Percentiles rank a stretch among this genome's conserved stretches.
phyloP scores from a whole-genome alignment of 2,888 invertebrate species.

The Octodonta nipae region DNA sequence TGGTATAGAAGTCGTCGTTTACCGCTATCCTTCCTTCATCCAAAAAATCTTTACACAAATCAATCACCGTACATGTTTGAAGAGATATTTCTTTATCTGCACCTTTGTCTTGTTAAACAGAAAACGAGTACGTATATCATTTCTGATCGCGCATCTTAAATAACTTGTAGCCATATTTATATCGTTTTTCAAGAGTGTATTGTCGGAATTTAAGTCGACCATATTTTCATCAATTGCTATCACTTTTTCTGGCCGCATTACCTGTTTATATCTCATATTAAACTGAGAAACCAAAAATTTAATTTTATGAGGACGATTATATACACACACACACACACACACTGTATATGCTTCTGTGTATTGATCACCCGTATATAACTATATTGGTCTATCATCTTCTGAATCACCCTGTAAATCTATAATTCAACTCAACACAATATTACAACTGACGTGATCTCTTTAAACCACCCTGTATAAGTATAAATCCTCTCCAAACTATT shows the following conservation, averaged over 20 bases:
- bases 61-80: not conserved
- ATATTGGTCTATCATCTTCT: no score
- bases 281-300: no score
- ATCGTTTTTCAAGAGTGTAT: not conserved
- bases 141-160: not conserved
- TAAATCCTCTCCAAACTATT: no score
- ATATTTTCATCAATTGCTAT: not conserved
- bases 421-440: no score
- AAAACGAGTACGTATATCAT: not conserved
- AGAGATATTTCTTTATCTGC: not conserved
- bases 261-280: no score
- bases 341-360: no score
- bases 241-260: not conserved
- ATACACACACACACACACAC: no score
- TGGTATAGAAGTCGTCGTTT: conserved; percentile 8
- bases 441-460: no score
- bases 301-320: no score
- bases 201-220: not conserved
- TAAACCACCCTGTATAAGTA: no score
- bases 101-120: not conserved
- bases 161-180: not conserved
- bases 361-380: no score
- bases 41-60: not conserved
- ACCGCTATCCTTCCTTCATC: not conserved
- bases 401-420: no score